Evolutionary conservation across 2,113 vertebrate genomes (phyloP).

Genomic region (Calyptomena viridis): DNA sequence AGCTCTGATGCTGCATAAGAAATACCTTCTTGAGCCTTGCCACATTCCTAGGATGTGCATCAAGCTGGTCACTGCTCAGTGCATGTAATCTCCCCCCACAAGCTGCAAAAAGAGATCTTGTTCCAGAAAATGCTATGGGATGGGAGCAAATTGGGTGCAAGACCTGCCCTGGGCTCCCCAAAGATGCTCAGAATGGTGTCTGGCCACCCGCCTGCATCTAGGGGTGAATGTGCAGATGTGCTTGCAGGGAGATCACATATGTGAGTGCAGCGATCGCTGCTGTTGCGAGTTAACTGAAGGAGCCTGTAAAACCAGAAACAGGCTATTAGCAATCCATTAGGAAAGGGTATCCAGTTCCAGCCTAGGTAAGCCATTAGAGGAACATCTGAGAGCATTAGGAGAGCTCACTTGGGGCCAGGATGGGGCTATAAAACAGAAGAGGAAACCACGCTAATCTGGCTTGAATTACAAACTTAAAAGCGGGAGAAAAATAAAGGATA

Average conservation of each 20-base stretch:
- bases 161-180: not conserved
- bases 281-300: slow-evolving; percentile 57
- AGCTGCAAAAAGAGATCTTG: not conserved
- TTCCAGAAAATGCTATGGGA: accelerated
- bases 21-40: not conserved
- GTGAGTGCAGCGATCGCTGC: not conserved
- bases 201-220: not conserved
- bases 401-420: slow-evolving; percentile 69
- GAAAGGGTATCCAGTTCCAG: slow-evolving; percentile 76
- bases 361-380: slow-evolving; percentile 76
- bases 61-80: not conserved
- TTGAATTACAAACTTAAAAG: slow-evolving; percentile 78
- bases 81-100: accelerated
- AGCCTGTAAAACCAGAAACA: slow-evolving; percentile 80
- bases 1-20: not conserved
- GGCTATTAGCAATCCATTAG: slow-evolving; percentile 83
- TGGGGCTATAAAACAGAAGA: slow-evolving; percentile 66
- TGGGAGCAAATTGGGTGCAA: not conserved
- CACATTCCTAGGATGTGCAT: not conserved
- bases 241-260: not conserved
- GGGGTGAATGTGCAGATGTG: not conserved
- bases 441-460: slow-evolving; percentile 70
- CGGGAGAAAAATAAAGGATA: slow-evolving; percentile 44
- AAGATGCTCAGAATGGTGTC: not conserved
- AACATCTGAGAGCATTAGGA: slow-evolving; percentile 74